Base-by-base conservation (phyloP, 2,797 vertebrate species). In the Scyliorhinus canicula region DNA sequence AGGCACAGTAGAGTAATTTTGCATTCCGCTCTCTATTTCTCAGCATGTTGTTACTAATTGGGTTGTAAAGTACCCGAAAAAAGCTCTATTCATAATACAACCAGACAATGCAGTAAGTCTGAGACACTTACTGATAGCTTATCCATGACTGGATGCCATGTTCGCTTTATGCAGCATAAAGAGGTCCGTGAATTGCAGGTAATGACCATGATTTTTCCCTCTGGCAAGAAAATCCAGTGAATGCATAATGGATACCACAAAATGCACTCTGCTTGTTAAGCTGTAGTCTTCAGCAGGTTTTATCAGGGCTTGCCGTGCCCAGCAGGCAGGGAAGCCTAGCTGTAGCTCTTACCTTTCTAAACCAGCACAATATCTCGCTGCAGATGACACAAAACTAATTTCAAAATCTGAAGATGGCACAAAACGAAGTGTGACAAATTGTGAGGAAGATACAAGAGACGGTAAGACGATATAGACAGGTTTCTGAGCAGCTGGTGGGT, bases 61-160 rank as follows among this genome's bases (percentile, higher is more conserved):
- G 86, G 55, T 35, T 90, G 55, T 40, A 60, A 90, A 40, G 60
- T 90, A 60, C 86, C 55, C 35, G 69, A 31, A n/a, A 57, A 90
- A 60, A 60, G 31, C 35, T n/a, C 86, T 57, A 40, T 90, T 60
- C 86, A 90, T 21, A n/a, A 90, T 57, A 90, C 52, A 88, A 88
- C 28, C 85, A 88, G 52, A 86, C 28, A 88, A 60, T n/a, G 35
- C 31, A 88, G 44, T 86, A 47, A 31, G 50, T 26, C 50, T 28
- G 52, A 88, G 52, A n/a, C 86, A 90, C 79, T 82, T 82, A 82
- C 86, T 90, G 84, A 86, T 90, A 60, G 35, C 52, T 90, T 90
- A 60, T 90, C 86, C 86, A 90, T 63, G 86, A 63, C 55, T 90
- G 55, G 55, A 21, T 60, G 55, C 35, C 86, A 90, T 60, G 55